A percentile compares a stretch with the other conserved stretches of the same genome.
phyloP scores from a whole-genome alignment of 2,888 invertebrate species.

The Trichopria drosophilae region DNA sequence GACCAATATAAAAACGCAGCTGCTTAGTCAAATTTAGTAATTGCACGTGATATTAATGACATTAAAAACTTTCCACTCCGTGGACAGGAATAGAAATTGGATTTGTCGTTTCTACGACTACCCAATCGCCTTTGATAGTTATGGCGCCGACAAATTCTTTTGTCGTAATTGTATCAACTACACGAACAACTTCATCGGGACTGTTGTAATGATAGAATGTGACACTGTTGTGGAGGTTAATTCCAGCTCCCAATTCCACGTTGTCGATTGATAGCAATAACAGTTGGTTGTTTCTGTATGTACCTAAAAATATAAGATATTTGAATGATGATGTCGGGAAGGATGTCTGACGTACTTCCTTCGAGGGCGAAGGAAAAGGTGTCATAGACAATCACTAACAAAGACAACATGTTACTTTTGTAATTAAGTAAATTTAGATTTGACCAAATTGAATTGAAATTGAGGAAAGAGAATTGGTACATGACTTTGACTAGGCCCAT shows the following conservation, averaged over 20 bases:
- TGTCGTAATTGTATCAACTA: slow-evolving; percentile 48
- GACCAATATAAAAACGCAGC: no score
- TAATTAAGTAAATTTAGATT: no score
- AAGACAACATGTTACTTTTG: no score
- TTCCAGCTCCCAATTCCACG: slow-evolving; percentile 50
- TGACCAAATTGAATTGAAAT: no score
- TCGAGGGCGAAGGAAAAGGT: no score
- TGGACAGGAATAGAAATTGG: slow-evolving; percentile 9
- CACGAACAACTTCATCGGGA: slow-evolving; percentile 46
- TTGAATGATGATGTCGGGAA: no score
- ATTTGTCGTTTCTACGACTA: slow-evolving; percentile 50
- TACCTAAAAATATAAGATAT: slow-evolving; percentile 45
- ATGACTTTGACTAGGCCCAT: slow-evolving; percentile 3
- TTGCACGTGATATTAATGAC: no score
- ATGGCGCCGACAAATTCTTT: no score
- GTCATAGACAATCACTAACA: no score
- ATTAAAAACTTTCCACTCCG: slow-evolving; percentile 15
- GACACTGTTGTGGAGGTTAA: slow-evolving; percentile 47
- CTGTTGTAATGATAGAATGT: slow-evolving; percentile 43
- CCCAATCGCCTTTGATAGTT: slow-evolving; percentile 51
- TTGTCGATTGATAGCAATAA: slow-evolving; percentile 55
- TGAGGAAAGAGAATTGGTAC: no score
- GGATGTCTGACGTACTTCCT: no score
- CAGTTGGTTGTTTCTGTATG: slow-evolving; percentile 49
- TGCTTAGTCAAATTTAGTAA: no score